Percentiles rank a stretch among this genome's conserved stretches.
phyloP scores from a whole-genome alignment of 2,888 invertebrate species.

The Cantharis nigra region DNA sequence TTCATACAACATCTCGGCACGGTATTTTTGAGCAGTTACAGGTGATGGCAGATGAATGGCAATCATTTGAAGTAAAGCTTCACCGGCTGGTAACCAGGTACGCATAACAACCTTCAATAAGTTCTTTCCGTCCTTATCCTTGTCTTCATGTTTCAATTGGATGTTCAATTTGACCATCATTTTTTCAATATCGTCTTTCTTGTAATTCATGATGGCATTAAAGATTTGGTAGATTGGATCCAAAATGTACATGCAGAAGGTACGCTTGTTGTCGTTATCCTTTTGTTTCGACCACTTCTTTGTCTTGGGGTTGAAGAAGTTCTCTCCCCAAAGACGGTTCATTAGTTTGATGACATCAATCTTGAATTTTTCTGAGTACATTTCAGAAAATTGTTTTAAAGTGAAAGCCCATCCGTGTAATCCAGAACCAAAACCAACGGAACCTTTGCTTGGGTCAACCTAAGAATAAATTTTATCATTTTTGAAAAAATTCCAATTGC shows the following conservation, averaged over 20 bases:
- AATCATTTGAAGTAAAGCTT: slow-evolving; percentile 99
- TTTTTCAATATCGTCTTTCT: slow-evolving; percentile 86
- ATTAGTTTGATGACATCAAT: slow-evolving; percentile 96
- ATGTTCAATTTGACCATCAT: slow-evolving; percentile 91
- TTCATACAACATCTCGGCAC: slow-evolving; percentile 99
- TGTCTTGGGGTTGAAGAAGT: slow-evolving; percentile 95
- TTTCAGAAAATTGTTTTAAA: slow-evolving; percentile 98
- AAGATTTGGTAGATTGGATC: slow-evolving; percentile 98
- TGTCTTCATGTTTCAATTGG: slow-evolving; percentile 90
- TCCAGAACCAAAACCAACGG: slow-evolving; percentile 99
- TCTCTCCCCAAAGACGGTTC: slow-evolving; percentile 98
- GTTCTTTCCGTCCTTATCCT: slow-evolving; percentile 95
- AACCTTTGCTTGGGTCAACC: slow-evolving; percentile 96
- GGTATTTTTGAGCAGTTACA: slow-evolving; percentile 97
- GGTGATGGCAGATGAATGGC: slow-evolving; percentile 99
- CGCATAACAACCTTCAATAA: slow-evolving; percentile 98
- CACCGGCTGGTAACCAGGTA: slow-evolving; percentile 99
- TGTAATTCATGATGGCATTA: slow-evolving; percentile 66
- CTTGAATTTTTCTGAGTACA: slow-evolving; percentile 99
- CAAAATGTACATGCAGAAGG: slow-evolving; percentile 98
- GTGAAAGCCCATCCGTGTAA: slow-evolving; percentile 99
- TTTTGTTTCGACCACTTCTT: slow-evolving; percentile 98
- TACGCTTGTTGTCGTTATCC: slow-evolving; percentile 90
- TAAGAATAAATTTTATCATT: slow-evolving; percentile 38
- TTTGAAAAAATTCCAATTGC: too few species aligned